phyloP scores from a whole-genome alignment of 2,113 vertebrate genomes.

The Pelobates fuscus region DNA sequence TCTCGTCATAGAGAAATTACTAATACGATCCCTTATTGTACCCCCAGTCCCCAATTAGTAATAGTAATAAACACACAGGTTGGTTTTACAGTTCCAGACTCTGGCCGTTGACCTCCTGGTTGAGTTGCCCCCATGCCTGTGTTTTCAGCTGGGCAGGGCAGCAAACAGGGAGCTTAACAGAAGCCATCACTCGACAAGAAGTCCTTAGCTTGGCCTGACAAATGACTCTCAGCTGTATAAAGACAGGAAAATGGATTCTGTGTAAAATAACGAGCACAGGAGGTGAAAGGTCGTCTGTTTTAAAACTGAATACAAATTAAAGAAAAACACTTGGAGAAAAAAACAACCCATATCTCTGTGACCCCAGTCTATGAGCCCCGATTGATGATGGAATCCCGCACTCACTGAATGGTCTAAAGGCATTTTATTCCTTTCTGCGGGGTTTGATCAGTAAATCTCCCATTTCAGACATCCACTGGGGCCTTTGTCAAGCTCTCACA shows the following conservation, averaged over 20 bases:
- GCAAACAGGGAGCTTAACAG: slow-evolving; percentile 22
- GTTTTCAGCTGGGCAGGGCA: slow-evolving; percentile 29
- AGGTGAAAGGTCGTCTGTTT: slow-evolving; percentile 23
- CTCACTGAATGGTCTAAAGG: not conserved
- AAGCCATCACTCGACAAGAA: slow-evolving; percentile 41
- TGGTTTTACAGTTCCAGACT: no score
- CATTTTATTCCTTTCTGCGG: not conserved
- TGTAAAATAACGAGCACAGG: not conserved
- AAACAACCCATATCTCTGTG: not conserved
- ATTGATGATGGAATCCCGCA: slow-evolving; percentile 21
- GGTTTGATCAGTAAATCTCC: not conserved
- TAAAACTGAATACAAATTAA: slow-evolving; percentile 50
- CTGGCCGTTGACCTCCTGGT: not conserved
- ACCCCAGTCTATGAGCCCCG: not conserved
- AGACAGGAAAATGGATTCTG: slow-evolving; percentile 28
- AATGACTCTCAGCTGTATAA: slow-evolving; percentile 46
- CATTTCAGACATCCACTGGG: not conserved
- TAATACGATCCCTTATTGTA: no score
- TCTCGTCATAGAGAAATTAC: no score
- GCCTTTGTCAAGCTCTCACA: not conserved
- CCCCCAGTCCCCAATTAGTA: no score
- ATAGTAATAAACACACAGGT: no score
- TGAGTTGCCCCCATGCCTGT: slow-evolving; percentile 3
- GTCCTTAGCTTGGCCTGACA: slow-evolving; percentile 22
- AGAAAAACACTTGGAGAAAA: slow-evolving; percentile 34